phyloP scores from a whole-genome alignment of 2,797 vertebrate species.

The Heteromormyrus szaboi region DNA sequence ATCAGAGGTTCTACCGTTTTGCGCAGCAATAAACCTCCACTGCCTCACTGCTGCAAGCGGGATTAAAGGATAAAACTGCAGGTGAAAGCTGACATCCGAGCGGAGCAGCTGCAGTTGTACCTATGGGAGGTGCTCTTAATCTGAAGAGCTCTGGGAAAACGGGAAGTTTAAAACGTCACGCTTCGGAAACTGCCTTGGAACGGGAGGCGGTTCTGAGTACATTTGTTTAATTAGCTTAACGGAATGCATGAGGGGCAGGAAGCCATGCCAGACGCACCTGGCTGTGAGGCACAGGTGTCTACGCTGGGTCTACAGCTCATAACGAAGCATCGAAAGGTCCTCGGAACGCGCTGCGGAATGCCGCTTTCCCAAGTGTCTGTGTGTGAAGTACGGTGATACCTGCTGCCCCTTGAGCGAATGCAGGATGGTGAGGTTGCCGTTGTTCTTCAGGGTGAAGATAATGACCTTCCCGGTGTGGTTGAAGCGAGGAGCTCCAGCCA shows the following conservation, averaged over 20 bases:
- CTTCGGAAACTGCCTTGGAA: not conserved
- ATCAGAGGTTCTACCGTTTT: not conserved
- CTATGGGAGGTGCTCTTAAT: not conserved
- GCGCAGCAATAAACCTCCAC: not conserved
- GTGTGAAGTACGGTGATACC: constrained; percentile 54
- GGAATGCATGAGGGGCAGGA: not conserved
- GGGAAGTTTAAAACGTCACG: not conserved
- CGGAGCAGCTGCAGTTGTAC: not conserved
- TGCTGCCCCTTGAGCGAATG: constrained; percentile 80
- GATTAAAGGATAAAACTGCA: not conserved
- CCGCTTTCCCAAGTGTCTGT: not conserved
- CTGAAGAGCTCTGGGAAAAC: not conserved
- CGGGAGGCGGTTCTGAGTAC: not conserved
- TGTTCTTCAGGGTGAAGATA: constrained; percentile 80
- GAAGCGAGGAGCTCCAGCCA: constrained; percentile 87
- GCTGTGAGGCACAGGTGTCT: not conserved
- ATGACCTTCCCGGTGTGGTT: constrained; percentile 96
- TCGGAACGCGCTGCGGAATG: not conserved
- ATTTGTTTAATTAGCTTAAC: not conserved
- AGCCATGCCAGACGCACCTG: not conserved
- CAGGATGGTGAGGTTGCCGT: constrained; percentile 77
- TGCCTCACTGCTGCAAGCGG: not conserved
- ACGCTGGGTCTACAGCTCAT: not conserved
- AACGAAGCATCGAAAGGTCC: not conserved
- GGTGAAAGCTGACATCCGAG: not conserved